Base-by-base conservation (phyloP, 2,113 vertebrate genomes). In the Boulengeromyrus knoepffleri region DNA sequence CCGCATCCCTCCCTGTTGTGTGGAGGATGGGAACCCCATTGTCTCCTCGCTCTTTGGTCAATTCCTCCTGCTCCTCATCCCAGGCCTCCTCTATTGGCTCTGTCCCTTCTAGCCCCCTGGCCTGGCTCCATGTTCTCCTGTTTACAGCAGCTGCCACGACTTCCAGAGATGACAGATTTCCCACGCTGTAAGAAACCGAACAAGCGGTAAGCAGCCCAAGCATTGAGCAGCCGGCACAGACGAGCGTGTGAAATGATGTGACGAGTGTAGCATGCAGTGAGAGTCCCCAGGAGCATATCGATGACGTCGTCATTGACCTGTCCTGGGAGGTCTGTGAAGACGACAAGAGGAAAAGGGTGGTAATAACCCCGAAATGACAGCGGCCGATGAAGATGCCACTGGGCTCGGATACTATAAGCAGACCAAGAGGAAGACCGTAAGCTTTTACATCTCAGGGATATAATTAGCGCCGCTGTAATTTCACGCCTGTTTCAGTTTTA, bases 321-420 rank as follows among this genome's bases (percentile, higher is more conserved):
- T 27, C 27, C 7, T n/a, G 21, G 42, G 83, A 12, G 83, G 12
- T 77, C 36, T 46, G 46, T 19, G 45, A 45, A 85, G 31, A 84
- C 19, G 6, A 39, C 19, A 2, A 84, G 49, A 89, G 93, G 92
- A 93, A 94, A 92, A 90, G 92, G 46, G 42, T 27, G 58, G 7
- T 24, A 12, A 42, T 31, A 70, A 24, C 45, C 45, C 7, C 19
- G 2, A 7, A 21, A 31, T 17, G 9, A n/a, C 1, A 46, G 24
- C 58, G 45, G 42, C 42, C 17, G 42, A n/a, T 17, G 36, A 49
- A n/a, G 53, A 46, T 6, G 27, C n/a, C 31, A 5, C 13, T 36
- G 17, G 27, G 52, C 50, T 45, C 3, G 0, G 50, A 42, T 36
- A 39, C 50, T 31, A 31, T 5, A 42, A 39, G 36, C n/a, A 53